Conservation (phyloP, 2,888 invertebrate species). For the Sympetrum striolatum region DNA sequence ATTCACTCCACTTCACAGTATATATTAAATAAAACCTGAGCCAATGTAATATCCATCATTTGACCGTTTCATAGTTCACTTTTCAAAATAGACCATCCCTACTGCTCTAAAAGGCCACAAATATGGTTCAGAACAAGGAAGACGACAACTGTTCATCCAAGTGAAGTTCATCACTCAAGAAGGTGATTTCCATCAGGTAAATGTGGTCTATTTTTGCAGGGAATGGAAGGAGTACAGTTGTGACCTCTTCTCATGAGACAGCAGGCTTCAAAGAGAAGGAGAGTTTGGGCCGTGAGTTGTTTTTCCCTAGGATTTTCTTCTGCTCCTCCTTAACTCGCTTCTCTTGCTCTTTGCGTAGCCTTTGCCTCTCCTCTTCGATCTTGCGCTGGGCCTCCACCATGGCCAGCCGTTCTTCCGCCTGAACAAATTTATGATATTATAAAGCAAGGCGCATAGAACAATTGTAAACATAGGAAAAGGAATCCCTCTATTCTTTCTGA, state of each 20-base stretch:
- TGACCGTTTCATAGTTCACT: not conserved
- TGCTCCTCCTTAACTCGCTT: conserved; percentile 93
- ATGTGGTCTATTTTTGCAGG: not conserved
- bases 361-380: conserved; percentile 94
- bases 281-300: conserved; percentile 93
- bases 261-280: conserved; percentile 87
- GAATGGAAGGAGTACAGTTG: conserved; percentile 12
- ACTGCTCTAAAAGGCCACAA: conserved; percentile 8
- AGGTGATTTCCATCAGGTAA: not conserved
- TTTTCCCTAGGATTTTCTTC: conserved; percentile 95
- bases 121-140: not conserved
- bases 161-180: not conserved
- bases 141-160: not conserved
- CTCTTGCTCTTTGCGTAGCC: conserved; percentile 91
- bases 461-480: too few relatives aligned
- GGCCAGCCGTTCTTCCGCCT: conserved; percentile 96
- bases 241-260: conserved; percentile 66
- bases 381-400: conserved; percentile 96
- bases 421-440: conserved; percentile 54
- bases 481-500: too few relatives aligned
- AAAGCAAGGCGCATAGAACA: too few relatives aligned
- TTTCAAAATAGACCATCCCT: not conserved
- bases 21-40: not conserved
- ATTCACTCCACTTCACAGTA: not conserved
- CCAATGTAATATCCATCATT: not conserved